These are phyloP conservation scores for Phaetusa simplex DNA, from an alignment of 2,113 vertebrate species.

Conservation along the genomic window DNA sequence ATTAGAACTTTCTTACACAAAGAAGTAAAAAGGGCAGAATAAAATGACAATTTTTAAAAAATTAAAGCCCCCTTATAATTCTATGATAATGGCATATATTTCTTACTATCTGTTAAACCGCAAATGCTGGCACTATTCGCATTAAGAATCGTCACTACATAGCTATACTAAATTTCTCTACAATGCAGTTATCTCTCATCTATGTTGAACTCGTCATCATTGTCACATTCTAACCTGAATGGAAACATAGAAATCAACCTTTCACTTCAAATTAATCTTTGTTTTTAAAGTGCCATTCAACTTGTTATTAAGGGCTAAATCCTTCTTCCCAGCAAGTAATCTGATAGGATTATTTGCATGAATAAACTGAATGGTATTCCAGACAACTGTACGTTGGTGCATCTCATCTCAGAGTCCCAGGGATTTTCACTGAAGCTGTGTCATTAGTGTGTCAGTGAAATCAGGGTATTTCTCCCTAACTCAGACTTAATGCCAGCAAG, in stretches of 20 bases:
- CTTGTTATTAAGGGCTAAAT: background rate
- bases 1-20: background rate
- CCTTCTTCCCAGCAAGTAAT: background rate
- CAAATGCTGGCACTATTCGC: background rate
- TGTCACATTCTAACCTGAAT: background rate
- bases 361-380: background rate
- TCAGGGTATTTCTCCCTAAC: background rate
- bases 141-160: background rate
- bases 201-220: background rate
- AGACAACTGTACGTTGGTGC: background rate
- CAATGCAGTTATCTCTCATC: background rate
- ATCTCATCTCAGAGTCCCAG: background rate
- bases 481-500: background rate
- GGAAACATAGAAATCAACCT: background rate
- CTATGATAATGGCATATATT: background rate
- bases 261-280: background rate
- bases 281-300: background rate
- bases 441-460: background rate
- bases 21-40: background rate
- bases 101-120: background rate
- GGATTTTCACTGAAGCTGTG: background rate
- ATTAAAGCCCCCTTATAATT: background rate
- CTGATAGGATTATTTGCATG: slow-evolving; percentile 10
- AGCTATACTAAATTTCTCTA: background rate
- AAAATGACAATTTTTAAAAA: background rate